These are phyloP conservation scores for Physella acuta DNA, from an alignment of 1,140 invertebrate species.

Conservation along the genomic window DNA sequence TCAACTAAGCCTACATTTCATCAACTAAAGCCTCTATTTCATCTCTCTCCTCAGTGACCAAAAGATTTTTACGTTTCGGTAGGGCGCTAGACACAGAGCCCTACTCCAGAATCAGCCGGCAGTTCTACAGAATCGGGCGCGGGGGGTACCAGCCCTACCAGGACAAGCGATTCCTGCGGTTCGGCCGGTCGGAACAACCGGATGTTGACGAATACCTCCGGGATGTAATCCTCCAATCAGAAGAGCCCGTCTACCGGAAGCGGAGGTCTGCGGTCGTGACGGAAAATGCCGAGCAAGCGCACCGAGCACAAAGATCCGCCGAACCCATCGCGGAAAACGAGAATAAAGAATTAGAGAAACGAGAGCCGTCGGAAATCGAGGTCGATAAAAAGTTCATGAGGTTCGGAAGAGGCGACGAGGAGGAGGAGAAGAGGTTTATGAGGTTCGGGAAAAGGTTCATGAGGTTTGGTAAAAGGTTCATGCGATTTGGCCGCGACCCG, in stretches of 20 bases:
- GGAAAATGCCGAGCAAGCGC: neutral
- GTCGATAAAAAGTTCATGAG: constrained; percentile 47
- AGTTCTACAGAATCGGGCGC: constrained; percentile 27
- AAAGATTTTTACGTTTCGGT: constrained; percentile 34
- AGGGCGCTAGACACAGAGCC: neutral
- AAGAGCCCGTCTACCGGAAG: constrained; percentile 5
- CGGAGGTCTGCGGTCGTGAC: neutral
- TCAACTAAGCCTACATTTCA: no score
- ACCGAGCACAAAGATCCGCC: neutral
- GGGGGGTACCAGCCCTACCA: constrained; percentile 9
- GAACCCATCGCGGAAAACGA: neutral
- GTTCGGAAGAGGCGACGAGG: constrained; percentile 38
- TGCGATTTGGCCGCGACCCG: constrained; percentile 36
- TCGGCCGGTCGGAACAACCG: constrained; percentile 36
- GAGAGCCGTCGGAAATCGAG: neutral
- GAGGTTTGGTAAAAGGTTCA: constrained; percentile 29
- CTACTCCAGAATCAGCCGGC: constrained; percentile 31
- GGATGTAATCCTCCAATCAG: constrained; percentile 4
- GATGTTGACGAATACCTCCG: constrained; percentile 20
- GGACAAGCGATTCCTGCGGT: constrained; percentile 51
- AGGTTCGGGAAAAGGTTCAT: constrained; percentile 48
- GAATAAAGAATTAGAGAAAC: constrained; percentile 18
- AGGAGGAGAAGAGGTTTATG: constrained; percentile 44
- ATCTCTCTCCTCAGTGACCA: neutral
- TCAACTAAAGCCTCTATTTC: no score